Conservation (phyloP, 2,113 vertebrate species). For the Lampris megalopsis region DNA sequence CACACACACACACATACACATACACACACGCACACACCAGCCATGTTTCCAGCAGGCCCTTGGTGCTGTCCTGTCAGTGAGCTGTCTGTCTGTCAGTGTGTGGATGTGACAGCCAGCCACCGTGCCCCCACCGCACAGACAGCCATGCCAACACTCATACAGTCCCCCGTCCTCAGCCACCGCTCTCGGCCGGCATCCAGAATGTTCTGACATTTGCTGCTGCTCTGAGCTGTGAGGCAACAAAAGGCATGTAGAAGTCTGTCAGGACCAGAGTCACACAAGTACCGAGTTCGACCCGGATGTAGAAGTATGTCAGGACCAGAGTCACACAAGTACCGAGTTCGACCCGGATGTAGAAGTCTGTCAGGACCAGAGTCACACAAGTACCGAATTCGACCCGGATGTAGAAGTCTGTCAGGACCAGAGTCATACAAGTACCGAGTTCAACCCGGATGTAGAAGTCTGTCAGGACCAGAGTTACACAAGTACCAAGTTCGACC, state of each 20-base stretch:
- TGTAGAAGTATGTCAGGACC: too few species aligned
- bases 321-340: too few species aligned
- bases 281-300: too few species aligned
- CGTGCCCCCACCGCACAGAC: not conserved
- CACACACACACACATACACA: conserved; percentile 13
- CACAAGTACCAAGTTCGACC: too few species aligned
- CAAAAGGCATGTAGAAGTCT: not conserved
- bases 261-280: too few species aligned
- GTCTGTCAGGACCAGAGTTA: too few species aligned
- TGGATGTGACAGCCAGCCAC: not conserved
- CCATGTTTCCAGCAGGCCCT: not conserved
- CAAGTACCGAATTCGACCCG: too few species aligned
- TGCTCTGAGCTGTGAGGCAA: not conserved
- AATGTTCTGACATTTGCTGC: not conserved
- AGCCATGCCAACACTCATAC: not conserved
- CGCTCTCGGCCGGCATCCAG: not conserved
- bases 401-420: too few species aligned
- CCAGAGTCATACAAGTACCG: too few species aligned
- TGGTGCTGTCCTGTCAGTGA: not conserved
- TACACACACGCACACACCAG: conserved; percentile 1
- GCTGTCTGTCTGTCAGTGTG: not conserved
- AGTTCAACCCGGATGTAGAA: too few species aligned
- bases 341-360: too few species aligned
- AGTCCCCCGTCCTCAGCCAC: not conserved
- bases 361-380: too few species aligned